phyloP scores from a whole-genome alignment of 2,113 vertebrate species.

The rabbit (Oryctolagus cuniculus) region mOryCun1.1 NC_091432.1:182356501-182357000 shows the following conservation, averaged over 20 bases:
- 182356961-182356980: neutral
- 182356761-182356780: neutral
- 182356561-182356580: neutral
- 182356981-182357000: neutral
- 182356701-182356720: neutral
- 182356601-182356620: neutral
- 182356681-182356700: conserved; percentile 31
- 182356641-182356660: neutral
- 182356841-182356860: neutral
- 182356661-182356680: neutral
- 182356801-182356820: neutral
- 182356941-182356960: neutral
- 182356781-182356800: neutral
- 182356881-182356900: neutral
- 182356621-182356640: conserved; percentile 15
- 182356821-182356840: neutral
- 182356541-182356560: neutral
- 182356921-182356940: neutral
- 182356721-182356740: neutral
- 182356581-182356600: neutral
- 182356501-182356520: neutral
- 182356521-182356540: neutral
- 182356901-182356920: neutral
- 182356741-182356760: neutral
- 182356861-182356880: conserved; percentile 33